Percentiles rank a stretch among this genome's conserved stretches.
These are phyloP conservation scores for Drosophila subpulchrella DNA, from an alignment of 1,140 invertebrate genomes.

Conservation along the genomic window DNA sequence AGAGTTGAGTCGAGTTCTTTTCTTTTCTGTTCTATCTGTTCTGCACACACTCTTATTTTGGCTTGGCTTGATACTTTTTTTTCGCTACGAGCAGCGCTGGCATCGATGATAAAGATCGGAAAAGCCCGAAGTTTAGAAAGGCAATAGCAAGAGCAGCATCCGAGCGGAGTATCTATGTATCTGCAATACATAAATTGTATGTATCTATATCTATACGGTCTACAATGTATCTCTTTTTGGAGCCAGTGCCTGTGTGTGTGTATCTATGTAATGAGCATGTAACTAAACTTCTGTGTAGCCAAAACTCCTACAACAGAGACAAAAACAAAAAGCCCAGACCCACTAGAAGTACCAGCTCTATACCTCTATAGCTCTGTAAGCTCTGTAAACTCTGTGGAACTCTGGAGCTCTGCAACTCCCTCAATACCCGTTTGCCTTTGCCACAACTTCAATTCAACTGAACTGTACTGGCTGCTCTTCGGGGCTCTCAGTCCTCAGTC, in stretches of 20 bases:
- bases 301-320: conserved; percentile 79
- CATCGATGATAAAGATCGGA: conserved; percentile 70
- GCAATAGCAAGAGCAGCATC: conserved; percentile 53
- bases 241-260: conserved; percentile 18
- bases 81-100: conserved; percentile 25
- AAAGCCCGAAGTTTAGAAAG: conserved; percentile 78
- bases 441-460: conserved; percentile 75
- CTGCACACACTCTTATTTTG: conserved; percentile 10
- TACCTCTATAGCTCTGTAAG: neutral
- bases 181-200: conserved; percentile 46
- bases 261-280: conserved; percentile 81
- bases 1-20: conserved; percentile 17
- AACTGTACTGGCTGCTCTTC: conserved; percentile 53
- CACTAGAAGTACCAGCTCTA: neutral
- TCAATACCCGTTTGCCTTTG: conserved; percentile 68
- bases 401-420: conserved; percentile 61
- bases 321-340: conserved; percentile 49
- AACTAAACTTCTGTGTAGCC: conserved; percentile 81
- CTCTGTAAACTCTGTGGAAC: conserved; percentile 28
- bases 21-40: conserved; percentile 14
- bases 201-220: conserved; percentile 66
- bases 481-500: conserved; percentile 13
- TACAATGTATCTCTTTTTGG: conserved; percentile 55
- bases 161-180: conserved; percentile 49
- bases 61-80: conserved; percentile 20